Evolutionary conservation across 2,113 vertebrate genomes (phyloP), one percentile per base, ranked within the genome.

Genomic region (Muntiacus reevesi): DNA sequence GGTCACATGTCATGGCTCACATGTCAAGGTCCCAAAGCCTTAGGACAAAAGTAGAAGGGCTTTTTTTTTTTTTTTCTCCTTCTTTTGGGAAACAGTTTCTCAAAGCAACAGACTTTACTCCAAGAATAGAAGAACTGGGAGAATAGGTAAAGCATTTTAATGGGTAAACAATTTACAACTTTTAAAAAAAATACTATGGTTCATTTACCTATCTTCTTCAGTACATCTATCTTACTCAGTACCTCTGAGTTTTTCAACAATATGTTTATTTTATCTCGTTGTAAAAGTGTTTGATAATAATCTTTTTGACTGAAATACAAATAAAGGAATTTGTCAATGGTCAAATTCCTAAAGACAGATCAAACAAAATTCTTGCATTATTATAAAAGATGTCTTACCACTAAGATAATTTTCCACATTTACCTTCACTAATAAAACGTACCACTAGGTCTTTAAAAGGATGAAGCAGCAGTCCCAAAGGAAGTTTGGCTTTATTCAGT

Each of bases 371-470:
- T 95, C 60, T 59, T 15, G 33, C 47, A 71, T 15, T 87, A 17
- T 11, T 74, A 4, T 33, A 96, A 60, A 97, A 91, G 81, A 85
- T 82, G 95, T 33, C 78, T 86, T n/a, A 91, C 11, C 62, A 94
- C 36, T 12, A 59, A 92, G 40, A 59, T 62, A 86, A 50, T 92
- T 82, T 87, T 52, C 14, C 82, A 64, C 15, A 93, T n/a, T 92
- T 90, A 85, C 92, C 88, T 91, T 55, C 57, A 97, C 57, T n/a
- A 83, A n/a, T 97, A 94, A 98, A 94, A 97, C 99, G 98, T 99
- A 99, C 99, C 99, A 99, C 99, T 95, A 99, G 98, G 97, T 99
- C 99, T 99, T 99, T 99, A 98, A 99, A 99, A 86, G 99, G 99
- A 98, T 99, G 99, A 95, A 99, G 99, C 97, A 99, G 99, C 93